A percentile compares a stretch with the other conserved stretches of the same genome.
phyloP scores from a whole-genome alignment of 2,888 invertebrate genomes.

The Resseliella maxima region DNA sequence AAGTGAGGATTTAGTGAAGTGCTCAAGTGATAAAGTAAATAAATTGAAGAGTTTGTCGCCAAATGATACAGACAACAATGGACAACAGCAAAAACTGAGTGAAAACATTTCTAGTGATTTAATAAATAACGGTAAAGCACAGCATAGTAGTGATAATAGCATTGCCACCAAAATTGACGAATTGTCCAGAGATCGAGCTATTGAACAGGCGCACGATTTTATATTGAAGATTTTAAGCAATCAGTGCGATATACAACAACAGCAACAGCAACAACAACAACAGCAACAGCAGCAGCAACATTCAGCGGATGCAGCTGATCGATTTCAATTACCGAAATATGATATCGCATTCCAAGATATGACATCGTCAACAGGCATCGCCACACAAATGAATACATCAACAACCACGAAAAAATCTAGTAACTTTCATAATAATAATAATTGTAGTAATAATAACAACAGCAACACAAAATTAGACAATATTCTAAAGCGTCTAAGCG shows the following conservation, averaged over 20 bases:
- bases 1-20: slow-evolving; percentile 36
- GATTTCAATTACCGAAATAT: slow-evolving; percentile 53
- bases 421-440: slow-evolving; percentile 60
- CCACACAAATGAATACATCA: slow-evolving; percentile 17
- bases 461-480: slow-evolving; percentile 57
- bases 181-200: slow-evolving; percentile 10
- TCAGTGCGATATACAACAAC: slow-evolving; percentile 46
- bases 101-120: slow-evolving; percentile 39
- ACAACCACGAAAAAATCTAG: slow-evolving; percentile 23
- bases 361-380: slow-evolving; percentile 42
- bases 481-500: slow-evolving; percentile 43
- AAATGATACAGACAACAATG: neutral
- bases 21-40: slow-evolving; percentile 1
- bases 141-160: slow-evolving; percentile 13
- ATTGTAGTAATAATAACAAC: slow-evolving; percentile 62
- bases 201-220: slow-evolving; percentile 48
- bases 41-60: neutral
- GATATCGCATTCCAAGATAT: slow-evolving; percentile 46
- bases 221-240: slow-evolving; percentile 49
- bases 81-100: slow-evolving; percentile 4
- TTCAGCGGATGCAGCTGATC: neutral
- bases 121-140: slow-evolving; percentile 26
- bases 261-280: neutral
- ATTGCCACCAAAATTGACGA: neutral
- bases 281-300: neutral